phyloP scores from a whole-genome alignment of 2,113 vertebrate species.

The Nycticebus coucang region DNA sequence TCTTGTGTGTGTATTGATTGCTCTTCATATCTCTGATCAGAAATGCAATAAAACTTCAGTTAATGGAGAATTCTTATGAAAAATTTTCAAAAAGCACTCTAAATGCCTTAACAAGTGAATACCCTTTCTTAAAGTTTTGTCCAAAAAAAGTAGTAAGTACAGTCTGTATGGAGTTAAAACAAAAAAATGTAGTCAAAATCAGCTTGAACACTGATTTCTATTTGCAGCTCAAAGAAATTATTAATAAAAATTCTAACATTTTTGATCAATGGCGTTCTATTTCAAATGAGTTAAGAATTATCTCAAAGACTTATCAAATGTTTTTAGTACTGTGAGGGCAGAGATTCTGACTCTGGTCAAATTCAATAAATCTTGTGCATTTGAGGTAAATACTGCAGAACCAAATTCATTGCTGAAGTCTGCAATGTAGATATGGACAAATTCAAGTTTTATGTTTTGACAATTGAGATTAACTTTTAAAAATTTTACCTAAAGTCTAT shows the following conservation, averaged over 20 bases:
- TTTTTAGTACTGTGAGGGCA: neutral
- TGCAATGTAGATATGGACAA: neutral
- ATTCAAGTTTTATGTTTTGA: constrained; percentile 14
- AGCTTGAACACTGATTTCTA: neutral
- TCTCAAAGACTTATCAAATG: neutral
- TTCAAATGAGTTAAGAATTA: constrained; percentile 43
- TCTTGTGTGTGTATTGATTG: neutral
- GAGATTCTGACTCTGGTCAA: neutral
- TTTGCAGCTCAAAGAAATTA: constrained; percentile 44
- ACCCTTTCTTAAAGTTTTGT: constrained; percentile 20
- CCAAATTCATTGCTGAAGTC: neutral
- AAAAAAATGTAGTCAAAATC: neutral
- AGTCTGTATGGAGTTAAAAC: too few relatives aligned
- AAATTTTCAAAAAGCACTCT: constrained; percentile 29
- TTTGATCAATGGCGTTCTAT: neutral
- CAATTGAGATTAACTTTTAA: neutral
- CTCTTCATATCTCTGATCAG: constrained; percentile 38
- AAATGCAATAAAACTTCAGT: constrained; percentile 61
- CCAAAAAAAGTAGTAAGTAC: neutral
- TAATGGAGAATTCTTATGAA: constrained; percentile 62
- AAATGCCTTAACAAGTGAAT: neutral
- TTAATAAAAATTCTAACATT: constrained; percentile 20
- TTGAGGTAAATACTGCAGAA: neutral
- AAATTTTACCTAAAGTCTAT: neutral
- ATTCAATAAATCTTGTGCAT: neutral